phyloP scores from a whole-genome alignment of 2,888 invertebrate species.

The Leucophenga maculata region DNA sequence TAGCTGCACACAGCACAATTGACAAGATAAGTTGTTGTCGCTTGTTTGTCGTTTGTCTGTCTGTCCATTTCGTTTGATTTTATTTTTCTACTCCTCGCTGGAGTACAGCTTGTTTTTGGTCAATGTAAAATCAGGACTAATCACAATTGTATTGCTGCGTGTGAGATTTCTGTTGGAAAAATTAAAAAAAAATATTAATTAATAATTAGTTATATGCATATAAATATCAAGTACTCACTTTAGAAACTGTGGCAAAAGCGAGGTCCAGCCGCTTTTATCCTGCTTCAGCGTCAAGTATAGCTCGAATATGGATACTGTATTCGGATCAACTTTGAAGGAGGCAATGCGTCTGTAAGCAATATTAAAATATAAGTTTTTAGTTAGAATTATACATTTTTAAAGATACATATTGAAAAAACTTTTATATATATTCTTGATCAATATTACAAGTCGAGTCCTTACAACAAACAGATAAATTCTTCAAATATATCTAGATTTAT shows the following conservation, averaged over 20 bases:
- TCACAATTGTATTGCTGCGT: constrained; percentile 88
- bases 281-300: constrained; percentile 90
- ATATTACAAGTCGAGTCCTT: too few relatives aligned
- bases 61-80: not conserved
- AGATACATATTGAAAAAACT: too few relatives aligned
- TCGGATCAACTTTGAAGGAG: constrained; percentile 88
- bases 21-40: constrained; percentile 34
- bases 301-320: constrained; percentile 92
- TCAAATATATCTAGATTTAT: too few relatives aligned
- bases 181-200: not conserved
- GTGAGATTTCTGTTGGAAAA: constrained; percentile 81
- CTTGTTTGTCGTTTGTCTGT: constrained; percentile 18
- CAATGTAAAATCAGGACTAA: constrained; percentile 89
- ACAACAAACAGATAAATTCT: too few relatives aligned
- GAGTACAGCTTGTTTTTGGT: constrained; percentile 93
- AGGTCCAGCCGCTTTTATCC: constrained; percentile 89
- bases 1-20: constrained; percentile 39
- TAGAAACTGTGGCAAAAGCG: constrained; percentile 89
- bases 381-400: too few relatives aligned
- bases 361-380: not conserved
- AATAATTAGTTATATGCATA: not conserved
- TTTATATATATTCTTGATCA: too few relatives aligned
- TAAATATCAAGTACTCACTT: constrained; percentile 79
- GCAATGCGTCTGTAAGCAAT: constrained; percentile 77
- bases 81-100: constrained; percentile 69